Percentiles rank a stretch among this genome's conserved stretches.
These are phyloP conservation scores for Parus major DNA, from an alignment of 2,113 vertebrate species.

Conservation along the genomic window DNA sequence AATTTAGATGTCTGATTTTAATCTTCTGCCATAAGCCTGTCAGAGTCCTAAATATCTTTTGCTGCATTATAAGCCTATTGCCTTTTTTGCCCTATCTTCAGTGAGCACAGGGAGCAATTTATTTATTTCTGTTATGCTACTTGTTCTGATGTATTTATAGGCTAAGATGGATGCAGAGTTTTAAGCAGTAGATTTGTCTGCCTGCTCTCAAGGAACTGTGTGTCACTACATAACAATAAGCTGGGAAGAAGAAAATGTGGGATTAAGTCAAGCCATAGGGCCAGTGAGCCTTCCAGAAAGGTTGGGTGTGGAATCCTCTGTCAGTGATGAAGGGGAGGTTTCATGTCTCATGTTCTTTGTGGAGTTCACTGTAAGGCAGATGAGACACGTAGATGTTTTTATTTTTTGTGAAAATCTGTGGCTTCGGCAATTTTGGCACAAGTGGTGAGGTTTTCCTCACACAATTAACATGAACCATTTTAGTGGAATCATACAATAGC, in stretches of 20 bases:
- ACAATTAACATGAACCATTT: rapidly evolving
- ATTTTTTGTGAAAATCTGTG: neutral
- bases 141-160: neutral
- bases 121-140: neutral
- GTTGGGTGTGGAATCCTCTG: neutral
- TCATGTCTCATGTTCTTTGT: neutral
- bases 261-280: neutral
- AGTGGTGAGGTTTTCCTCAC: neutral
- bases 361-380: neutral
- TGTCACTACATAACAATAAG: neutral
- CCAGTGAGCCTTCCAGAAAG: neutral
- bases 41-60: neutral
- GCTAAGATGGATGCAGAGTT: neutral
- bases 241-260: neutral
- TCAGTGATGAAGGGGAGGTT: neutral
- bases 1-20: slow-evolving; percentile 10
- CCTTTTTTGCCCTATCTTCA: neutral
- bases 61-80: neutral
- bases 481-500: neutral
- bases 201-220: neutral
- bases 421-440: neutral
- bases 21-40: neutral
- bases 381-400: neutral
- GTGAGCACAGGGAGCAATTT: neutral
- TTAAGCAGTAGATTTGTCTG: neutral